Conservation (phyloP, 2,797 vertebrate genomes). For the Chelmon rostratus region DNA sequence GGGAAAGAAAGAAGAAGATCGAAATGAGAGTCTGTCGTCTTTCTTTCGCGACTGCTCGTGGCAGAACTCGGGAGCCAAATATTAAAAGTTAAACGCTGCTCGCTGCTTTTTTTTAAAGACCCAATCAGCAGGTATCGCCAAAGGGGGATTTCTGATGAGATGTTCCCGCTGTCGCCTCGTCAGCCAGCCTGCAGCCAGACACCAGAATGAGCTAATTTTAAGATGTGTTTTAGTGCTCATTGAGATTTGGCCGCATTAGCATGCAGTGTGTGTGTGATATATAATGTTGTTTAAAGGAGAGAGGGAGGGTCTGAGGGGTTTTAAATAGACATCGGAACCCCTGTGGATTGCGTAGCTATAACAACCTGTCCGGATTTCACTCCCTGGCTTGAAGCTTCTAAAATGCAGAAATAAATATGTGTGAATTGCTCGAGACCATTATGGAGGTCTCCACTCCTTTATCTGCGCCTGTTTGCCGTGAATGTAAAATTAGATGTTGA, state of each 20-base stretch:
- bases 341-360: slow-evolving; percentile 94
- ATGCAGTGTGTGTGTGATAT: slow-evolving; percentile 88
- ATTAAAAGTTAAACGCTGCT: slow-evolving; percentile 89
- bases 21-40: slow-evolving; percentile 75
- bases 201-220: slow-evolving; percentile 88
- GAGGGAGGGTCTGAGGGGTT: slow-evolving; percentile 88
- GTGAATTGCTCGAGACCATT: slow-evolving; percentile 81
- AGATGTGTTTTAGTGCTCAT: slow-evolving; percentile 92
- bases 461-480: slow-evolving; percentile 59
- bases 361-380: slow-evolving; percentile 95
- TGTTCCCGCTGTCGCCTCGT: slow-evolving; percentile 78
- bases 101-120: slow-evolving; percentile 77
- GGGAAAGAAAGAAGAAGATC: slow-evolving; percentile 23
- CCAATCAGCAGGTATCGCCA: slow-evolving; percentile 92
- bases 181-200: slow-evolving; percentile 82
- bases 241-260: slow-evolving; percentile 89
- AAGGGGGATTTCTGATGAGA: slow-evolving; percentile 90
- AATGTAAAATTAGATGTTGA: slow-evolving; percentile 53
- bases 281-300: slow-evolving; percentile 89
- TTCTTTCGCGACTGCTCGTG: slow-evolving; percentile 83
- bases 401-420: slow-evolving; percentile 90
- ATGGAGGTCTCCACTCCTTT: slow-evolving; percentile 63
- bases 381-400: slow-evolving; percentile 90
- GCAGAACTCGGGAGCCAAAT: slow-evolving; percentile 84
- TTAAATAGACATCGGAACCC: slow-evolving; percentile 92